phyloP scores from a whole-genome alignment of 1,140 invertebrate species.

The Xylocopa sonorina region DNA sequence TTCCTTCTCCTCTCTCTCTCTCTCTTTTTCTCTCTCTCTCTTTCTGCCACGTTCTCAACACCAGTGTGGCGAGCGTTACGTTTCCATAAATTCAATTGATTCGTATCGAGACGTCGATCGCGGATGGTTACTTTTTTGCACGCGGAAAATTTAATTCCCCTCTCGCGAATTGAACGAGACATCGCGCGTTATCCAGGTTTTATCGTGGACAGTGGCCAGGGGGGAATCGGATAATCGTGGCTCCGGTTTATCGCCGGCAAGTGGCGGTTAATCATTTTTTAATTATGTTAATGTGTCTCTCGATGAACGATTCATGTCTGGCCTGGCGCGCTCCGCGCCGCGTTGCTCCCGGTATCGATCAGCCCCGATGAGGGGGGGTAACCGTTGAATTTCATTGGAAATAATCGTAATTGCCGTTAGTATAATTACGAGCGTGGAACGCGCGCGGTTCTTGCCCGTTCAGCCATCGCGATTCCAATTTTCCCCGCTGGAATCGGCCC shows the following conservation, averaged over 20 bases:
- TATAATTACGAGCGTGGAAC: neutral
- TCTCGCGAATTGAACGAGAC: neutral
- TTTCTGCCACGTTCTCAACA: no score
- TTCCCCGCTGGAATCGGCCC: no score
- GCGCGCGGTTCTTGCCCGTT: no score
- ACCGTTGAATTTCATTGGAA: slow-evolving; percentile 12
- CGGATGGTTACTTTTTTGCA: no score
- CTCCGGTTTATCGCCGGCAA: neutral
- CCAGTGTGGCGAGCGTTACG: no score
- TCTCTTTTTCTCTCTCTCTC: no score
- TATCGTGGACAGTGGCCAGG: neutral
- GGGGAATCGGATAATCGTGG: neutral
- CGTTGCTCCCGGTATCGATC: neutral
- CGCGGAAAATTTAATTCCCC: slow-evolving; percentile 1
- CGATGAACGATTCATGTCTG: neutral
- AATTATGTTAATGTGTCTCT: neutral
- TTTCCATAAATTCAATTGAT: no score
- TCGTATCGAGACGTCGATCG: no score
- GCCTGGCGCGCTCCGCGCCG: neutral
- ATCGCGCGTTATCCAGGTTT: no score
- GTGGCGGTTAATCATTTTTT: slow-evolving; percentile 5
- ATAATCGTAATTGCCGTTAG: slow-evolving; percentile 16
- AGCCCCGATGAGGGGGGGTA: no score
- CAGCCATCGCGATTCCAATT: no score
- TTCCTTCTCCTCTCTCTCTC: neutral